Percentiles rank a stretch among this genome's conserved stretches.
Evolutionary conservation across 2,113 vertebrate species (phyloP).

Genomic region (Engraulis encrasicolus): DNA sequence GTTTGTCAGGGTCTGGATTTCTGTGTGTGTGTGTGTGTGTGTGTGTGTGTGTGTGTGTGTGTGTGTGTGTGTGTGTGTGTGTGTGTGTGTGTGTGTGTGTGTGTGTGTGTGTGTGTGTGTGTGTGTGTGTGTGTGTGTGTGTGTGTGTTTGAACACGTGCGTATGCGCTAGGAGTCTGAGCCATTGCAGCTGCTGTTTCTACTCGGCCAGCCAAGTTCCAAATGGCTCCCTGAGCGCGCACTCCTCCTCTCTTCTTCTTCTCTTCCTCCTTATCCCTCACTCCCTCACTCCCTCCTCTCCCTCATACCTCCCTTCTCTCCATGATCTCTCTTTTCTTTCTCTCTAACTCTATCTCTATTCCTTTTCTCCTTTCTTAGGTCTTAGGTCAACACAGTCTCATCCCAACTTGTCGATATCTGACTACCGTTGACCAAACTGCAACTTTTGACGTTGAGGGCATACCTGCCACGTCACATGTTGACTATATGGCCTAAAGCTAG

Average conservation of each 20-base stretch:
- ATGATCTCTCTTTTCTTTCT: conserved; percentile 14
- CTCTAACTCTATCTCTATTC: not conserved
- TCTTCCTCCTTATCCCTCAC: not conserved
- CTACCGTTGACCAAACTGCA: too few relatives aligned
- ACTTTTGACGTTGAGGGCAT: too few relatives aligned
- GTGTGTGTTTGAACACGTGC: not conserved
- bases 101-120: conserved; percentile 20
- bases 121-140: conserved; percentile 22
- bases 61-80: not conserved
- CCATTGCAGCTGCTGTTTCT: conserved; percentile 68
- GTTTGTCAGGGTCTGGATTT: conserved; percentile 45
- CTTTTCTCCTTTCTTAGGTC: conserved; percentile 26
- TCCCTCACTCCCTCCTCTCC: conserved; percentile 25
- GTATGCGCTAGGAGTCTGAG: conserved; percentile 37
- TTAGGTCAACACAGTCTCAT: too few relatives aligned
- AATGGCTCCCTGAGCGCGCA: conserved; percentile 53
- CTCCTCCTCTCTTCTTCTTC: conserved; percentile 26
- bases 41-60: conserved; percentile 7
- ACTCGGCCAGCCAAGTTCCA: conserved; percentile 63
- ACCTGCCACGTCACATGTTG: too few relatives aligned
- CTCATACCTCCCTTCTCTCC: conserved; percentile 9
- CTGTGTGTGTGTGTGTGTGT: conserved; percentile 13
- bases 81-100: not conserved
- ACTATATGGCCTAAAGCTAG: too few relatives aligned
- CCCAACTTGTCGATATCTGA: too few relatives aligned